phyloP scores from a whole-genome alignment of 2,797 vertebrate species.

The Poeciliopsis gracilis region DNA sequence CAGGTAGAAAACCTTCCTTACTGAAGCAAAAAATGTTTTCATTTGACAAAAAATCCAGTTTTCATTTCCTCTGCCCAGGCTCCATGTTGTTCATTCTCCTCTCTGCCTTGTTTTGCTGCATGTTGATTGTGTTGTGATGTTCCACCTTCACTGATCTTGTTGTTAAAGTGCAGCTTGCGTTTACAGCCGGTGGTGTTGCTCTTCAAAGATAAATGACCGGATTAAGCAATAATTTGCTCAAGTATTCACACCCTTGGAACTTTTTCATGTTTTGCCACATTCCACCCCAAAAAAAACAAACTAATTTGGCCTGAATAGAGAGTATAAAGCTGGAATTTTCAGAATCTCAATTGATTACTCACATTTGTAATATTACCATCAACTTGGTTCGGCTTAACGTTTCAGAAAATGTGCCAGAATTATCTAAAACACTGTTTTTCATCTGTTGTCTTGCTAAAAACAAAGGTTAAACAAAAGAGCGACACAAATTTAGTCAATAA shows the following conservation, averaged over 20 bases:
- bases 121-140: not conserved
- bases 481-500: too few species aligned
- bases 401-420: too few species aligned
- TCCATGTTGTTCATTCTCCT: conserved; percentile 14
- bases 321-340: not conserved
- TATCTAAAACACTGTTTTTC: too few species aligned
- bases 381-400: not conserved
- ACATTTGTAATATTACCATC: not conserved
- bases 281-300: not conserved
- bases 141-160: conserved; percentile 13
- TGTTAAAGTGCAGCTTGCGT: conserved; percentile 6
- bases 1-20: conserved; percentile 82
- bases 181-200: not conserved
- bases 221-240: not conserved
- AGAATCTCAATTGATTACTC: not conserved
- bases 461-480: too few species aligned
- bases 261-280: not conserved
- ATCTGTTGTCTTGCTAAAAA: too few species aligned
- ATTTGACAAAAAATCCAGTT: too few species aligned
- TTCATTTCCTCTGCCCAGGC: conserved; percentile 2
- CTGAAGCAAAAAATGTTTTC: not conserved
- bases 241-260: conserved; percentile 1
- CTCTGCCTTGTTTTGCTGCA: conserved; percentile 11
- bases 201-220: not conserved
- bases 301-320: not conserved